Evolutionary conservation across 2,113 vertebrate genomes (phyloP), one percentile per base, ranked within the genome.

Genomic region (Platysternon megacephalum): DNA sequence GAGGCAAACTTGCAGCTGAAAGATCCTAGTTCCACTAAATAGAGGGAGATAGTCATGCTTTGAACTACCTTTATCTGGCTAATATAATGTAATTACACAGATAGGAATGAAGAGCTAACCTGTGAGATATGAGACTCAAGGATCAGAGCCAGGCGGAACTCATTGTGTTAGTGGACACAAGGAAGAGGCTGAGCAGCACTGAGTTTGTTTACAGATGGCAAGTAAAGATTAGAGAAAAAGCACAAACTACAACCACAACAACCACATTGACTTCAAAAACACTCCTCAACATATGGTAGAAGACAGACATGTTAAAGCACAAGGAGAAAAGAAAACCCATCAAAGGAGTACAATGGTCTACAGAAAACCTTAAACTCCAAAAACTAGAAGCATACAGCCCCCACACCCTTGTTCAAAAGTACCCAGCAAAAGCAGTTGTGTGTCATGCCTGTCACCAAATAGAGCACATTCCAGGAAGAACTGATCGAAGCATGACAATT

Each of bases 241-340:
- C 4, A 42, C 26, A 42, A 74, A 39, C 72, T n/a, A 42, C 68
- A 72, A 11, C 35, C 39, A 42, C 39, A 21, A n/a, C n/a, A n/a
- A n/a, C n/a, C n/a, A n/a, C n/a, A n/a, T 11, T 74, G 0, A 6
- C 5, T 26, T 0, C 0, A 10, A 86, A 10, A 13, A 16, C 6
- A 19, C 39, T 0, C 1, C 19, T 39, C 32, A 91, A 10, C 0
- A 0, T 42, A 32, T 35, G 8, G 12, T 8, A 89, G 42, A 65
- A 87, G 32, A 32, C 42, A 55, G 19, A 76, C 2, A 24, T 76
- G 52, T 91, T 91, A 26, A 29, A 88, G 76, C 12, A 42, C 21
- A 10, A n/a, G 13, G 4, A 81, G 5, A 74, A 86, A 32, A 91
- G 13, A 65, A 51, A 88, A 56, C 78, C 19, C 19, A 29, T 16